These are phyloP conservation scores for Tympanuchus pallidicinctus DNA, from an alignment of 2,113 vertebrate genomes.

Conservation along the genomic window DNA sequence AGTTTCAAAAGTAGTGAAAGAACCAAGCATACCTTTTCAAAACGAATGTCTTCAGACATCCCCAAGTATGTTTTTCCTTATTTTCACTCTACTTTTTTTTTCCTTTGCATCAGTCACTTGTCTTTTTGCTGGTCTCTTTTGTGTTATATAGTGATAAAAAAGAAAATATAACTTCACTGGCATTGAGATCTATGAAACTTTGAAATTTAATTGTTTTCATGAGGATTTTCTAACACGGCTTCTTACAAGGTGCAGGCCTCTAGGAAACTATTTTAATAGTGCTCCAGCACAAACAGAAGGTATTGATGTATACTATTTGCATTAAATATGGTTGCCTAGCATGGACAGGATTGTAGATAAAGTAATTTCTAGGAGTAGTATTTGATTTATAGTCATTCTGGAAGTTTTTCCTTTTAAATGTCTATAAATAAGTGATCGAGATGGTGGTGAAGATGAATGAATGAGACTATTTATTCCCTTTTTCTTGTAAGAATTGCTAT, in stretches of 20 bases:
- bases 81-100: slow-evolving; percentile 25
- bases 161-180: background rate
- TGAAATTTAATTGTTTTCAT: background rate
- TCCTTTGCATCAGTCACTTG: background rate
- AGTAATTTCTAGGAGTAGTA: background rate
- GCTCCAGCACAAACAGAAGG: background rate
- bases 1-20: slow-evolving; percentile 51
- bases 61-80: background rate
- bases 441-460: background rate
- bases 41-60: slow-evolving; percentile 30
- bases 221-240: background rate
- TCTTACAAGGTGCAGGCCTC: background rate
- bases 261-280: background rate
- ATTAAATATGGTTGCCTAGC: background rate
- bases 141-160: background rate
- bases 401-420: background rate
- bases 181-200: background rate
- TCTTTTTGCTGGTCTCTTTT: slow-evolving; percentile 42
- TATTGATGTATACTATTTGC: background rate
- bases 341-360: background rate
- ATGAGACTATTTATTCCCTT: background rate
- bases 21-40: slow-evolving; percentile 1
- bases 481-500: background rate
- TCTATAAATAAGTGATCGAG: background rate
- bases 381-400: background rate